phyloP scores from a whole-genome alignment of 2,888 invertebrate genomes.

The Tridacna crocea region DNA sequence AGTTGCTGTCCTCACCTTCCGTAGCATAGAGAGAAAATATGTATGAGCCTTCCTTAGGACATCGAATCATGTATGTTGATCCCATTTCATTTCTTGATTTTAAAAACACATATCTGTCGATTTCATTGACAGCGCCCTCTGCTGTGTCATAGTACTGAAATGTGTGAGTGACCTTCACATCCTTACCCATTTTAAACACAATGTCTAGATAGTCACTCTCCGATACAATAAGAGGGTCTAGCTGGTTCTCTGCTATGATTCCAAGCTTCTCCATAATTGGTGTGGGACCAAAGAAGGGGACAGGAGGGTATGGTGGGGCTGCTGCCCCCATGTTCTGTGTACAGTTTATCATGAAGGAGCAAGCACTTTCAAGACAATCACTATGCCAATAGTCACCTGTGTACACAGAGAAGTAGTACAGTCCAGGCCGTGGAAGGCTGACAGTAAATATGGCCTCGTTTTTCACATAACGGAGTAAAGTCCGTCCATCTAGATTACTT shows the following conservation, averaged over 20 bases:
- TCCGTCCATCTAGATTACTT: conserved; percentile 74
- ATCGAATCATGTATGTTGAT: conserved; percentile 81
- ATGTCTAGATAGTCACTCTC: conserved; percentile 79
- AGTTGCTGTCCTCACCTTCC: conserved; percentile 63
- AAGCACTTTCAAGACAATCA: conserved; percentile 82
- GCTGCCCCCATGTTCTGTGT: conserved; percentile 71
- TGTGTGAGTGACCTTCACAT: conserved; percentile 80
- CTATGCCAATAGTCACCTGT: conserved; percentile 81
- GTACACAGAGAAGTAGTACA: conserved; percentile 84
- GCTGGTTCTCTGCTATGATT: conserved; percentile 71
- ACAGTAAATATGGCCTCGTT: conserved; percentile 83
- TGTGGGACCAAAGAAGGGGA: conserved; percentile 80
- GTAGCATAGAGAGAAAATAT: conserved; percentile 81
- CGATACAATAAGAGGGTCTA: conserved; percentile 78
- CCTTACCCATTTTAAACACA: conserved; percentile 74
- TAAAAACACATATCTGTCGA: conserved; percentile 80
- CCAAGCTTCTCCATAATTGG: conserved; percentile 77
- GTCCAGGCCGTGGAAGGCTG: conserved; percentile 83
- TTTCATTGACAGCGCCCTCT: conserved; percentile 76
- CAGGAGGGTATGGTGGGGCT: conserved; percentile 78
- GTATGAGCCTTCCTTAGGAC: conserved; percentile 82
- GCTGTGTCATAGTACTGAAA: conserved; percentile 79
- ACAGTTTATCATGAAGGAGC: conserved; percentile 80
- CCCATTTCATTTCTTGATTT: conserved; percentile 76
- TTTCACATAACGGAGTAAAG: conserved; percentile 76